Percentiles rank a stretch among this genome's conserved stretches.
These are phyloP conservation scores for Cydia fagiglandana DNA, from an alignment of 1,140 invertebrate genomes.

Conservation along the genomic window DNA sequence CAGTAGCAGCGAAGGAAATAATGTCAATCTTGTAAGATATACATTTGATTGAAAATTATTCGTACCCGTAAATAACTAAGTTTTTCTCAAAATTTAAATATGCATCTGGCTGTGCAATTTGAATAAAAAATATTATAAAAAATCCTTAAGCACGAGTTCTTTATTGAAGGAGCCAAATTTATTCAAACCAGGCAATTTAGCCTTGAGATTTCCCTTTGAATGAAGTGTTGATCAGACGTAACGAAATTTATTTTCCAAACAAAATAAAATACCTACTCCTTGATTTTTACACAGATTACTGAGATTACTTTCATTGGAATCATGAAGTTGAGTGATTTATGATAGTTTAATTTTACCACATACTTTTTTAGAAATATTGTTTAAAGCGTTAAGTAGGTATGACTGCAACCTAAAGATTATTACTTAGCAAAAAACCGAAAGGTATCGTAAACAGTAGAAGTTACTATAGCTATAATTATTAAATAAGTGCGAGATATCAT, in stretches of 20 bases:
- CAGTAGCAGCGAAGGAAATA: too few relatives aligned
- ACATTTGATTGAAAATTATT: too few relatives aligned
- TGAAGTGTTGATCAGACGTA: slow-evolving; percentile 31
- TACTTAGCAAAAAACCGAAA: too few relatives aligned
- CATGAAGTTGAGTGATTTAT: neutral
- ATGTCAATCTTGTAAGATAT: too few relatives aligned
- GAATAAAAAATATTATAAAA: neutral
- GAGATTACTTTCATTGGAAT: neutral
- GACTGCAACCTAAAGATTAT: too few relatives aligned
- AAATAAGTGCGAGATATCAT: too few relatives aligned
- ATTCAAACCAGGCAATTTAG: slow-evolving; percentile 30
- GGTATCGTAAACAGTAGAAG: too few relatives aligned
- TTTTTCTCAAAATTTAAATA: neutral
- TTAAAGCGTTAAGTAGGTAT: too few relatives aligned
- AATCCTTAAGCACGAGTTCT: neutral
- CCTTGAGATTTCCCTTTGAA: slow-evolving; percentile 30
- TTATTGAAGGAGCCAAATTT: slow-evolving; percentile 29
- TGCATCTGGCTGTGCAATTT: neutral
- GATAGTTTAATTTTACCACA: too few relatives aligned
- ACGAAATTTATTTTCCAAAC: slow-evolving; percentile 27
- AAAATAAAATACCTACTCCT: slow-evolving; percentile 1
- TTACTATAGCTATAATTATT: too few relatives aligned
- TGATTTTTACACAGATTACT: slow-evolving; percentile 9
- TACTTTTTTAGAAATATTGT: too few relatives aligned
- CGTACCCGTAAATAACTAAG: too few relatives aligned